Base-by-base conservation (phyloP, 2,888 invertebrate genomes). In the Folsomia manolachei region DNA sequence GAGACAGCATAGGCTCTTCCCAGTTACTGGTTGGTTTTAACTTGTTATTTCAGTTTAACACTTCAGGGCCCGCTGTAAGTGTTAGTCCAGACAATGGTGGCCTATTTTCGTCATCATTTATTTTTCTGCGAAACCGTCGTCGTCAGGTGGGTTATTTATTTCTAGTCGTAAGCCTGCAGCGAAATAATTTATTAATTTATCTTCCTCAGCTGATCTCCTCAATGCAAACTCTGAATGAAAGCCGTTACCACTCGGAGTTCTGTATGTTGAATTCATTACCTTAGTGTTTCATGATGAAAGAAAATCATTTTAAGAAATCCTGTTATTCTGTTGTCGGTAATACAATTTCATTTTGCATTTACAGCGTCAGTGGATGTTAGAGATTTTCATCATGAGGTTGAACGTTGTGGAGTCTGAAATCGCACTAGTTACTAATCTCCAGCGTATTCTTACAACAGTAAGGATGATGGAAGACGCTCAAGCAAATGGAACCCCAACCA, bases 41-140 rank as follows among this genome's bases (percentile, higher is more conserved):
- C n/a, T 19, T 56, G 56, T 56, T 7, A 14, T 14, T 56, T 56
- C 18, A 56, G 21, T 4, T 56, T 56, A 19, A 56, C 21, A 14
- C 18, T 19, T 56, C 56, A 56, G 19, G 7, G 21, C 9, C 51
- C 18, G 51, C 9, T 11, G 56, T 4, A 19, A 19, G 21, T 14
- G 7, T 19, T 14, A 21, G 56, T 21, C 56, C 56, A 14, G 39
- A 39, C 4, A 39, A 39, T 14, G 39, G 39, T 14, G 39, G 39
- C 14, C 7, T 14, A 9, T 14, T 39, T 39, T 4, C 39, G 7
- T 9, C 4, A 9, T 39, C 39, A 7, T 56, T 56, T 4, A 7
- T 56, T 14, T 56, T 56, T 56, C 56, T 56, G 7, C 56, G 56
- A 14, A 56, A 56, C n/a, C 56, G 56, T 56, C 56, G 56, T 21